phyloP scores from a whole-genome alignment of 2,888 invertebrate genomes.

The Altica lythri region DNA sequence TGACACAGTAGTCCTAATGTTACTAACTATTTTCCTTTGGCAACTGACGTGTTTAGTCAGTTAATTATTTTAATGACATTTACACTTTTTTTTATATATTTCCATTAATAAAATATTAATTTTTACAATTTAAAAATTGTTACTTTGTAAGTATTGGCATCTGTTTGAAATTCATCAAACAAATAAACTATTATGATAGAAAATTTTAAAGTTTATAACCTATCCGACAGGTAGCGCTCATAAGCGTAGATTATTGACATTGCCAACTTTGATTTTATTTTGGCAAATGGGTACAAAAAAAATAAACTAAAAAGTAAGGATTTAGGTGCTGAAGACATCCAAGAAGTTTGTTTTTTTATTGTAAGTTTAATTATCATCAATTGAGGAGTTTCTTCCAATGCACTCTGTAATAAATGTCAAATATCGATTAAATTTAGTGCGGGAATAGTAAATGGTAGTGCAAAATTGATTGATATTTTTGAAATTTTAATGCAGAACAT shows the following conservation, averaged over 20 bases:
- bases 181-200: too few relatives aligned
- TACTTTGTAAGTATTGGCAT: too few relatives aligned
- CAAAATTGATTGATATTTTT: constrained; percentile 31
- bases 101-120: not conserved
- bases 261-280: constrained; percentile 34
- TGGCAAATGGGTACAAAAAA: constrained; percentile 27
- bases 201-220: too few relatives aligned
- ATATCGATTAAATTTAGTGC: constrained; percentile 17
- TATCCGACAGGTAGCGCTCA: too few relatives aligned
- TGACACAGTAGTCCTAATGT: too few relatives aligned
- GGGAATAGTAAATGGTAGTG: constrained; percentile 18
- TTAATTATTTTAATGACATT: not conserved
- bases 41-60: not conserved
- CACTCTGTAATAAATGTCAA: constrained; percentile 7
- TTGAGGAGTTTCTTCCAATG: not conserved
- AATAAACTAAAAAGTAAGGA: constrained; percentile 33
- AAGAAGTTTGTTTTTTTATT: constrained; percentile 13
- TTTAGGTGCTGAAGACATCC: constrained; percentile 20
- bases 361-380: not conserved
- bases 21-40: not conserved
- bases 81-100: not conserved
- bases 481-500: constrained; percentile 21
- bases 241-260: constrained; percentile 27
- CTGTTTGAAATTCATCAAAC: too few relatives aligned
- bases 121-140: too few relatives aligned